Percentiles rank a stretch among this genome's conserved stretches.
phyloP scores from a whole-genome alignment of 2,113 vertebrate species.

The Laterallus jamaicensis region DNA sequence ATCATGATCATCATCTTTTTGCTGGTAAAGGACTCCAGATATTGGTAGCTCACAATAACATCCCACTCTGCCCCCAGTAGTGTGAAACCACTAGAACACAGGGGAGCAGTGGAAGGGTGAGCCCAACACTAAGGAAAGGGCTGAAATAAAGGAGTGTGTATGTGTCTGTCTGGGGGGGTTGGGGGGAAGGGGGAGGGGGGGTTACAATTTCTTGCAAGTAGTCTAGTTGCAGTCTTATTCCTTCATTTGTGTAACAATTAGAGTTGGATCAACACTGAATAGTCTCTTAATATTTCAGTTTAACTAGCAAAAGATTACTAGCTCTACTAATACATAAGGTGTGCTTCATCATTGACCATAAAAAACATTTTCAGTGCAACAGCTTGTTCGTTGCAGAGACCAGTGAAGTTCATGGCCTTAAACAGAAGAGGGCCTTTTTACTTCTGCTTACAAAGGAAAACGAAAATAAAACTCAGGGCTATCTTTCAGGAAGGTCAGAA shows the following conservation, averaged over 20 bases:
- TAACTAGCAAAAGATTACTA: background rate
- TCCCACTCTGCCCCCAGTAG: fast-evolving
- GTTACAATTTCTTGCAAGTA: background rate
- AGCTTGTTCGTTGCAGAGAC: background rate
- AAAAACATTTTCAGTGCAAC: background rate
- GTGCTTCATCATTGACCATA: background rate
- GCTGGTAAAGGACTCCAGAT: background rate
- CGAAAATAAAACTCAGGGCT: background rate
- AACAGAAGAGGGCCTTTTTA: background rate
- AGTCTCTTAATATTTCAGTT: background rate
- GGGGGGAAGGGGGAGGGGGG: too few relatives aligned
- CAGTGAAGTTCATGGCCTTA: background rate
- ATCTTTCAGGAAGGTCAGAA: background rate
- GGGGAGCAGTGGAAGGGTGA: background rate
- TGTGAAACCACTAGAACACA: background rate
- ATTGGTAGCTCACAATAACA: fast-evolving
- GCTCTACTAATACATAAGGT: background rate
- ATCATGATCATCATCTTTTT: background rate
- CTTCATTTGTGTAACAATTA: background rate
- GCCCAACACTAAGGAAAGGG: background rate
- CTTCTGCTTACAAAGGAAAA: background rate
- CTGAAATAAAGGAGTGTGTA: background rate
- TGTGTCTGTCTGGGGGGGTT: too few relatives aligned
- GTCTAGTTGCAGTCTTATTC: background rate
- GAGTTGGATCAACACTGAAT: background rate